These are phyloP conservation scores for Dipodomys stephensi DNA, from an alignment of 2,113 vertebrate species.

Conservation along the genomic window DNA sequence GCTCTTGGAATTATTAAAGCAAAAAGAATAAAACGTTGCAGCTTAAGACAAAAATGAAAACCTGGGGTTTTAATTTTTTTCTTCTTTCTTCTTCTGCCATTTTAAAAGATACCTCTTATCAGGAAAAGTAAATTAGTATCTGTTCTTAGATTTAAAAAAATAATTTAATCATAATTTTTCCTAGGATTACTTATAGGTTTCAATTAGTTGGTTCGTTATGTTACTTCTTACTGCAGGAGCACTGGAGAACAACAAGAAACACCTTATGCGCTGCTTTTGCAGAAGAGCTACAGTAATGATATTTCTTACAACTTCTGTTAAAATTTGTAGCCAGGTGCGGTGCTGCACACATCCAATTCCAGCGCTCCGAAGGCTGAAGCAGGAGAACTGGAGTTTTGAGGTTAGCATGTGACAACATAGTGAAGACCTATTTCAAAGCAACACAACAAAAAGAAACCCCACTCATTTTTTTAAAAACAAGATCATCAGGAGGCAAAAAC, in stretches of 20 bases:
- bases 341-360: background rate
- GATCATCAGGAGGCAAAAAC: too few species aligned
- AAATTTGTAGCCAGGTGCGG: background rate
- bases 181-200: background rate
- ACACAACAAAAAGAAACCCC: too few species aligned
- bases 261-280: background rate
- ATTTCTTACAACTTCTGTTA: background rate
- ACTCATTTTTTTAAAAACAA: background rate
- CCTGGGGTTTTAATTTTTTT: background rate
- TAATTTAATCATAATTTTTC: constrained; percentile 49
- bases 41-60: constrained; percentile 35
- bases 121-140: constrained; percentile 35
- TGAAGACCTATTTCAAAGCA: too few species aligned
- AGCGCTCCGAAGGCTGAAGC: too few species aligned
- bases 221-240: background rate
- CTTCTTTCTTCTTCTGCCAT: background rate
- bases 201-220: background rate
- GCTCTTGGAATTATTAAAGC: constrained; percentile 29
- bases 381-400: too few species aligned
- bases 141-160: constrained; percentile 37
- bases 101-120: background rate
- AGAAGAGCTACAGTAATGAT: background rate
- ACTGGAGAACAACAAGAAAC: background rate
- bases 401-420: too few species aligned
- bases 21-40: background rate